These are phyloP conservation scores for Andricus grossulariae DNA, from an alignment of 1,140 invertebrate genomes.

Conservation along the genomic window DNA sequence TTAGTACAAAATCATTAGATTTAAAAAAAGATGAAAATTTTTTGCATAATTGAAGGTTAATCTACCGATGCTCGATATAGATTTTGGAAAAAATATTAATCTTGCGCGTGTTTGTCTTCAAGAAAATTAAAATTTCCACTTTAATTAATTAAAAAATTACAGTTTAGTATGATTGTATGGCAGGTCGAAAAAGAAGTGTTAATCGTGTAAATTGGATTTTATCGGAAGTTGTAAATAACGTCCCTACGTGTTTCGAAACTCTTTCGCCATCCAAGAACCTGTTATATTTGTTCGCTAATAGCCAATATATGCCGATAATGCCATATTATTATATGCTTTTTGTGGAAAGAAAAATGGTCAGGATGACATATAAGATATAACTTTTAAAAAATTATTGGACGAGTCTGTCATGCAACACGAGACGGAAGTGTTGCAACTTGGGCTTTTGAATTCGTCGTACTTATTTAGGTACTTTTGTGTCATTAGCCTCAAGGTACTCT, in stretches of 20 bases:
- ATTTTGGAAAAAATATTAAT: too few relatives aligned
- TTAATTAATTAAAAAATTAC: too few relatives aligned
- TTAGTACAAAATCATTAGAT: too few relatives aligned
- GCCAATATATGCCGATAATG: background rate
- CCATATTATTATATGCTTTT: background rate
- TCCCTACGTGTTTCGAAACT: background rate
- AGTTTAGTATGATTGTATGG: too few relatives aligned
- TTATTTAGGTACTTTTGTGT: background rate
- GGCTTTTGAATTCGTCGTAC: slow-evolving; percentile 1
- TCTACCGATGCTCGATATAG: too few relatives aligned
- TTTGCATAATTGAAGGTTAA: too few relatives aligned
- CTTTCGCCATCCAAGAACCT: background rate
- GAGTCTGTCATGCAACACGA: background rate
- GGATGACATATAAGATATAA: background rate
- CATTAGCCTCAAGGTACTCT: background rate
- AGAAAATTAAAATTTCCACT: too few relatives aligned
- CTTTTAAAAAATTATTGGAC: slow-evolving; percentile 4
- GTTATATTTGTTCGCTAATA: background rate
- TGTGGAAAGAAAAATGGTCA: background rate
- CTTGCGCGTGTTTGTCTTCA: too few relatives aligned
- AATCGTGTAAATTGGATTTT: background rate
- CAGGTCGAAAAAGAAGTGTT: background rate
- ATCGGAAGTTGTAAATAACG: slow-evolving; percentile 21
- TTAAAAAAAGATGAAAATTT: too few relatives aligned
- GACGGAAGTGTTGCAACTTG: slow-evolving; percentile 2